Base-by-base conservation (phyloP, 2,888 invertebrate species). In the Philereme vetulata region DNA sequence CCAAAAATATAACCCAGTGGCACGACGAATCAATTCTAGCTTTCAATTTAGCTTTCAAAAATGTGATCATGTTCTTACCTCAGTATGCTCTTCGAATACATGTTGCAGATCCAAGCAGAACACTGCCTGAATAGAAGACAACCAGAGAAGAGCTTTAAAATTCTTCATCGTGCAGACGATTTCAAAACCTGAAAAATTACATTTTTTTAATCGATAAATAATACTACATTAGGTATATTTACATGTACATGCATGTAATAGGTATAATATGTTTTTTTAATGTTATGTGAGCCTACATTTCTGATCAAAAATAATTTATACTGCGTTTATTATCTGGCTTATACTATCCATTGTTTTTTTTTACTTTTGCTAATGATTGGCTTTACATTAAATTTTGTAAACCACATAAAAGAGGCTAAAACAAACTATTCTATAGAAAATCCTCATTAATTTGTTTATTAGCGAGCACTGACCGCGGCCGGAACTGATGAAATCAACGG, bases 401-500 rank as follows among this genome's bases (percentile, higher is more conserved):
- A 46, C 36, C 47, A 42, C 21, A 55, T 42, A 56, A 56, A 36
- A 50, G 10, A 51, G 59, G 65, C 53, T 61, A 56, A 67, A 67
- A 56, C 56, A 47, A 62, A 55, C 54, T 11, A 34, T 56, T 53
- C 9, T 36, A 11, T 9, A 53, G 35, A 5, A 51, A 51, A 53
- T 36, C 4, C 45, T 63, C 56, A 64, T 60, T 62, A 64, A 65
- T 53, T 62, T 51, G 51, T 60, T 64, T 50, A 60, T 63, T 54
- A 64, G 56, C 60, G 56, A 53, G 48, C 64, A 56, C 34, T 58
- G 55, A 64, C 67, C 65, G 65, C 52, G 7, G 10, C n/a, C 84
- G 87, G 87, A 87, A 85, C 74, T 86, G 88, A 87, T 86, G 89
- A 84, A 88, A 90, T 83, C 83, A 73, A 78, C 88, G 89, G 90